Conservation (phyloP, 2,888 invertebrate genomes). For the Drosophila borborema region DNA sequence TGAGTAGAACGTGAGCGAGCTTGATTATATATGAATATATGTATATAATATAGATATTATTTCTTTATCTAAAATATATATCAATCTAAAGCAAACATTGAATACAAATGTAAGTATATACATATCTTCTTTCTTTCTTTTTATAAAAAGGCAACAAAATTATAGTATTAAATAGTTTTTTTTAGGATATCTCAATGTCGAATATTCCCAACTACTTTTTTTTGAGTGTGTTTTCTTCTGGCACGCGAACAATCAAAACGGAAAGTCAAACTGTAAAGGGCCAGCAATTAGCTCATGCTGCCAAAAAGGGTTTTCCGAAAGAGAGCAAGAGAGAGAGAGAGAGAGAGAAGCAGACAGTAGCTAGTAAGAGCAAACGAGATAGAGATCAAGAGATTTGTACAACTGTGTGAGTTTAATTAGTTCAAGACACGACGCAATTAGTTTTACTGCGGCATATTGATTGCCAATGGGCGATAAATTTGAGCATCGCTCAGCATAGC, state of each 20-base stretch:
- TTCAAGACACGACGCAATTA: constrained; percentile 74
- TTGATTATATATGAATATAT: no score
- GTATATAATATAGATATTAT: no score
- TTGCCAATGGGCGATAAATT: constrained; percentile 68
- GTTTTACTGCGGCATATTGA: constrained; percentile 67
- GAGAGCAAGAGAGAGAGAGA: background rate
- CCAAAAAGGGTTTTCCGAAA: constrained; percentile 20
- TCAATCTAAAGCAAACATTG: background rate
- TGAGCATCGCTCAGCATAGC: constrained; percentile 12
- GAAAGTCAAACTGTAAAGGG: constrained; percentile 55
- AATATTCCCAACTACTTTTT: background rate
- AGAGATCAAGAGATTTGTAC: constrained; percentile 18
- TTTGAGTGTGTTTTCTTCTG: constrained; percentile 5
- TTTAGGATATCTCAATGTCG: constrained; percentile 3
- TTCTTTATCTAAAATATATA: background rate
- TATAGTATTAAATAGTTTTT: no score
- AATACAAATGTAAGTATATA: no score
- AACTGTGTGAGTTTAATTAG: constrained; percentile 66
- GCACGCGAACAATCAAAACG: constrained; percentile 44
- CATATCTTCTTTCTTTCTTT: no score
- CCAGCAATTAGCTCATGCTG: constrained; percentile 55
- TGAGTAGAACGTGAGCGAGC: no score
- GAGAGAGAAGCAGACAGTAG: background rate
- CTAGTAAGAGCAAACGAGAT: background rate
- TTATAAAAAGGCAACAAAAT: no score